Percentiles rank a stretch among this genome's conserved stretches.
Conservation (phyloP, 2,888 invertebrate species). For the Caenorhabditis sp. region DNA sequence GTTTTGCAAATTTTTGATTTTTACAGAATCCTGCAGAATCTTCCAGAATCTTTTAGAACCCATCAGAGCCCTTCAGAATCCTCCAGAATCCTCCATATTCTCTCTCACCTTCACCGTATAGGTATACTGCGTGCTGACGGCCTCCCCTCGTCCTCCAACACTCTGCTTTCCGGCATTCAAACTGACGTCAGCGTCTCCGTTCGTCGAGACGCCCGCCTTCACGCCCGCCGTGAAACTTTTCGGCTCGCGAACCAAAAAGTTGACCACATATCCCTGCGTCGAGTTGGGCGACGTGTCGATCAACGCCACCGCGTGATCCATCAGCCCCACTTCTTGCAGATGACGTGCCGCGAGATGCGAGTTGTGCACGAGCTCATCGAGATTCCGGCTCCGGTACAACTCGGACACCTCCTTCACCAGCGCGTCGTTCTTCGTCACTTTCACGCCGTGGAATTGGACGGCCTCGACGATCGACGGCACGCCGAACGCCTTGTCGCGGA, state of each 20-base stretch:
- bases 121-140: conserved; percentile 76
- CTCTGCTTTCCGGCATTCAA: conserved; percentile 74
- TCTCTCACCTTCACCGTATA: conserved; percentile 75
- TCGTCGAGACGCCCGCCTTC: conserved; percentile 80
- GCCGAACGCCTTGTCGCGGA: conserved; percentile 67
- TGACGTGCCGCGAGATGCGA: conserved; percentile 79
- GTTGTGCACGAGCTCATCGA: conserved; percentile 87
- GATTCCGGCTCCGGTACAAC: conserved; percentile 91
- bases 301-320: conserved; percentile 90
- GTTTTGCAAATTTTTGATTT: background rate
- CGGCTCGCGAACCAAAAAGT: conserved; percentile 91
- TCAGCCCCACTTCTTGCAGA: conserved; percentile 88
- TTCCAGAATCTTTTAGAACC: no score
- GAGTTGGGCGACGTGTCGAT: conserved; percentile 91
- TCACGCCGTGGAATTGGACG: conserved; percentile 81
- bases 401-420: conserved; percentile 87
- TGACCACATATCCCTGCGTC: conserved; percentile 86
- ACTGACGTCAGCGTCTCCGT: conserved; percentile 79
- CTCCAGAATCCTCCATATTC: no score
- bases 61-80: no score
- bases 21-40: no score
- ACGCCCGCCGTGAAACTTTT: conserved; percentile 77
- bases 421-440: conserved; percentile 79
- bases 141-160: conserved; percentile 79
- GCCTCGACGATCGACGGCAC: conserved; percentile 75